Evolutionary conservation across 1,140 invertebrate species (phyloP), one percentile per base, ranked within the genome.

Genomic region (Plodia interpunctella): DNA sequence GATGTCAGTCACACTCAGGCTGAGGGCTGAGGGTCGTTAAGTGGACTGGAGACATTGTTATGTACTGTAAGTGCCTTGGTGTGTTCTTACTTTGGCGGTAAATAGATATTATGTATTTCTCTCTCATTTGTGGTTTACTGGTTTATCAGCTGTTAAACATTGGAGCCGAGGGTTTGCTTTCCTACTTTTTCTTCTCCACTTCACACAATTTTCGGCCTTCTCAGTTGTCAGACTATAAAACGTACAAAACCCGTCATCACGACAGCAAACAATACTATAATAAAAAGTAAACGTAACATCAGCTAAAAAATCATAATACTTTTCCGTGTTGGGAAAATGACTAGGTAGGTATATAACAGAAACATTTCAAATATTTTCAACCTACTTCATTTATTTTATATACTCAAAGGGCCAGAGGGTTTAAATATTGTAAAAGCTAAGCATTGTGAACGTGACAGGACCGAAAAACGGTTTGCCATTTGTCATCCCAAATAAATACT

Each of bases 401-500:
- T 51, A 50, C n/a, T n/a, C n/a, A 20, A 18, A 51, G 20, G 6
- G 49, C 38, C 38, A 2, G n/a, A 44, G 38, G 38, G 38, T n/a
- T 53, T 53, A 25, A 21, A 53, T 21, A 25, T 15, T 25, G 20
- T 53, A 53, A 53, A 25, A n/a, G 51, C 21, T 25, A 5, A 59
- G 8, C 57, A 59, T 51, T 58, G 58, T 49, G 50, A 13, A 50
- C 32, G 18, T 49, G 58, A 44, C 51, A 54, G 51, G 51, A 53
- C 17, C 19, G 20, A 20, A 60, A 57, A 32, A 59, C 57, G 65
- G 62, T 61, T 61, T 13, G 35, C 58, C 35, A 53, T 61, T 60
- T 61, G 59, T 63, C 56, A 59, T 60, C 56, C 51, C 54, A 68
- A 76, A 73, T 83, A 81, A 83, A 83, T 78, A 78, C 68, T 56